These are phyloP conservation scores for rat (Rattus norvegicus) DNA, from an alignment of 2,113 vertebrate genomes.

Conservation along the genomic window DNA sequence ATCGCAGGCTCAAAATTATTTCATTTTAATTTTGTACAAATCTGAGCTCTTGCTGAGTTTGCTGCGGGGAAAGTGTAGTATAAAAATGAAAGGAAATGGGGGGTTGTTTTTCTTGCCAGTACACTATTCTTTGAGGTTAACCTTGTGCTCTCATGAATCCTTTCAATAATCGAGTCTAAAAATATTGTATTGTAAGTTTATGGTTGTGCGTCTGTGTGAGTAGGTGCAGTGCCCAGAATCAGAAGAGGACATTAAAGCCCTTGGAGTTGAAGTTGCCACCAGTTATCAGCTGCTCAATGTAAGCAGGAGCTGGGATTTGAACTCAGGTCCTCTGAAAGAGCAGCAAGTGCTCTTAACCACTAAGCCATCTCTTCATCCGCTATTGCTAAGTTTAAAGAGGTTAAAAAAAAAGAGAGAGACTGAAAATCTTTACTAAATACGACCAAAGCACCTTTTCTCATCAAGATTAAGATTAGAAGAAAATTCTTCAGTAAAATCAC, in stretches of 20 bases:
- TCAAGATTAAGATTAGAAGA: background rate
- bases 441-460: background rate
- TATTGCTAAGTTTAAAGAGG: background rate
- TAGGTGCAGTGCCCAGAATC: background rate
- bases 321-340: background rate
- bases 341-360: background rate
- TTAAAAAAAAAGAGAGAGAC: constrained; percentile 24
- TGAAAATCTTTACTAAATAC: background rate
- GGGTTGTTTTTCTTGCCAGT: background rate
- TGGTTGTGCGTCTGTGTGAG: background rate
- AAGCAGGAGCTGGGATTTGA: background rate
- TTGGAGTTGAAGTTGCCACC: background rate
- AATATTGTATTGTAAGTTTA: background rate
- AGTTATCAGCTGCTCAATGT: background rate
- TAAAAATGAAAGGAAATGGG: background rate
- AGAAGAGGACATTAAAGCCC: background rate
- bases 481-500: constrained; percentile 10
- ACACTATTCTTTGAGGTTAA: background rate
- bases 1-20: constrained; percentile 38
- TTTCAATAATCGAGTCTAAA: constrained; percentile 40
- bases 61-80: background rate
- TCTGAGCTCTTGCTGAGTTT: background rate
- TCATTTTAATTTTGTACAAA: constrained; percentile 27
- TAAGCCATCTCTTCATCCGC: background rate
- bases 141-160: background rate